These are phyloP conservation scores for Reticulitermes lucifugus DNA, from an alignment of 2,888 invertebrate genomes.

Conservation along the genomic window DNA sequence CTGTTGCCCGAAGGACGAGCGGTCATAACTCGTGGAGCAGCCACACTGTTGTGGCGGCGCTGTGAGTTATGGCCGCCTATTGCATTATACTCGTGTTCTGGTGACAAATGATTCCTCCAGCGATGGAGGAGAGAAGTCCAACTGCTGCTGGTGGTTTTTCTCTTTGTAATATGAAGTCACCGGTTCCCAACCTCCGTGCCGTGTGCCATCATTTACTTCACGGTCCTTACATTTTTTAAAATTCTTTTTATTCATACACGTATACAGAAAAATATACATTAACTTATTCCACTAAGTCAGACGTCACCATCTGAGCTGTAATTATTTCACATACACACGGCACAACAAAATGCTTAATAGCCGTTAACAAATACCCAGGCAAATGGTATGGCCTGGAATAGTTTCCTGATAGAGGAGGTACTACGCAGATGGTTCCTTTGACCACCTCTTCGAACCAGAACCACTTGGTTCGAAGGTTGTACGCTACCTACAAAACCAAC, in stretches of 20 bases:
- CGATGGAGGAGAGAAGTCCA: background rate
- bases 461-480: too few relatives aligned
- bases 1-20: background rate
- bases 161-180: conserved; percentile 21
- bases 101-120: conserved; percentile 37
- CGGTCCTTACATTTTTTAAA: background rate
- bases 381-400: too few relatives aligned
- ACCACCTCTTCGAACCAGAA: too few relatives aligned
- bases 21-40: conserved; percentile 32
- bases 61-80: conserved; percentile 40
- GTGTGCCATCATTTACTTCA: background rate
- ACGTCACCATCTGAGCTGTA: background rate
- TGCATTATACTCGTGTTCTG: conserved; percentile 42
- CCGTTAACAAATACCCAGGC: too few relatives aligned
- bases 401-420: too few relatives aligned
- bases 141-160: conserved; percentile 7
- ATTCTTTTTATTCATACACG: background rate
- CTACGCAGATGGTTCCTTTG: too few relatives aligned
- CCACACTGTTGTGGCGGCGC: conserved; percentile 30
- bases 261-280: background rate
- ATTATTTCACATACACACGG: too few relatives aligned
- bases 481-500: too few relatives aligned
- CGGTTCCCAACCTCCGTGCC: background rate
- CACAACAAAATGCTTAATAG: too few relatives aligned
- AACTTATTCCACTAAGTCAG: background rate